Percentiles rank a stretch among this genome's conserved stretches.
Evolutionary conservation across 2,797 vertebrate genomes (phyloP).

Genomic region (Sebastiscus tertius): DNA sequence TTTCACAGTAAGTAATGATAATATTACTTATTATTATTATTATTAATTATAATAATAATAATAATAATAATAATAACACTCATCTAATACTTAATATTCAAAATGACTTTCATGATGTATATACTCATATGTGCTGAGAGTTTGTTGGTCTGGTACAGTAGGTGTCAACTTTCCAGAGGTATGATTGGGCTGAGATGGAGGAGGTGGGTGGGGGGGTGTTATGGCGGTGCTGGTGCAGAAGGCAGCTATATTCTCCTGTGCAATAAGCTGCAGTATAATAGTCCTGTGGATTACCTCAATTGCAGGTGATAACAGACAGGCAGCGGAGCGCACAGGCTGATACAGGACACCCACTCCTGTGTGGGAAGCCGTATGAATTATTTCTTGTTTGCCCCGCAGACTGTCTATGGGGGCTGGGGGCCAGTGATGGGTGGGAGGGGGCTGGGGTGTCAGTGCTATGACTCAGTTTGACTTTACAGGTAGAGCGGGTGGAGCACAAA

Average conservation of each 20-base stretch:
- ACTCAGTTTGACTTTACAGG: constrained; percentile 62
- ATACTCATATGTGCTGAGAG: constrained; percentile 16
- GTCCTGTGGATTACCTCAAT: constrained; percentile 89
- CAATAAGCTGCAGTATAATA: constrained; percentile 88
- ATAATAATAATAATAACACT: too few species aligned
- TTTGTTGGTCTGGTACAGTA: constrained; percentile 23
- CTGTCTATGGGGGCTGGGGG: constrained; percentile 72
- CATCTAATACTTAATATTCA: too few species aligned
- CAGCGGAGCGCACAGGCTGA: constrained; percentile 85
- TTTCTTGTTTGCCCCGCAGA: constrained; percentile 84
- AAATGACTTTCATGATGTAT: too few species aligned
- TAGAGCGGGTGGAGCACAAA: constrained; percentile 1
- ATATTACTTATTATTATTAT: too few species aligned
- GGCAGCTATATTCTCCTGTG: constrained; percentile 84
- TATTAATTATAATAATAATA: too few species aligned
- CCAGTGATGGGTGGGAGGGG: constrained; percentile 43
- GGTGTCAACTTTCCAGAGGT: constrained; percentile 83
- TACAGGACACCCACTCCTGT: constrained; percentile 89
- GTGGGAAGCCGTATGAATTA: constrained; percentile 92
- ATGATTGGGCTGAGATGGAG: constrained; percentile 72
- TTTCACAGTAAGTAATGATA: too few species aligned
- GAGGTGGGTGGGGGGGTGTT: constrained; percentile 1
- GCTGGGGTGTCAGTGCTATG: constrained; percentile 46
- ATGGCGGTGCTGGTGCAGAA: constrained; percentile 46
- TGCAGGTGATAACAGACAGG: constrained; percentile 91